Base-by-base conservation (phyloP, 2,113 vertebrate genomes). In the Labrus mixtus region DNA sequence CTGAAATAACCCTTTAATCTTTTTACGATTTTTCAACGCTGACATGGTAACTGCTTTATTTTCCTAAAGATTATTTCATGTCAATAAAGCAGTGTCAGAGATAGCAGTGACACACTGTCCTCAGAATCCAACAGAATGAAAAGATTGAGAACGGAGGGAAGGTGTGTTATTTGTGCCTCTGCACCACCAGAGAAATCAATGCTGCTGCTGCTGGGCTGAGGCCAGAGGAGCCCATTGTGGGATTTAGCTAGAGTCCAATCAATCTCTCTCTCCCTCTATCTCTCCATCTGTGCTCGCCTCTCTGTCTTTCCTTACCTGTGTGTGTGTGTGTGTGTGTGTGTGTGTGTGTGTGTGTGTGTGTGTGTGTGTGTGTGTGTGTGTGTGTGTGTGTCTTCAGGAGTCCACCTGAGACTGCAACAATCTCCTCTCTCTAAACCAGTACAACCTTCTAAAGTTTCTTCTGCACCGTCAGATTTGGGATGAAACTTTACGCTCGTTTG, bases 141-240 rank as follows among this genome's bases (percentile, higher is more conserved):
- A 66, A 70, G 73, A 78, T 37, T 4, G 43, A 68, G 81, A 76
- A 74, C 68, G 53, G 51, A 70, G 56, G 76, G 63, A 55, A 62
- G 58, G 79, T 56, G 84, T 82, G 73, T 68, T 90, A 87, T 88
- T 88, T 90, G 81, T 85, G 83, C 88, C 48, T 91, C 85, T 90
- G 88, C 87, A 89, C 81, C 88, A 91, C 79, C 70, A 76, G 79
- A 91, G 82, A 91, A 91, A 92, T 92, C 90, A 84, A 91, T 91
- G 87, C 78, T 80, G 84, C 78, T 80, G 84, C 86, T 91, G 81
- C 91, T 89, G 88, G 79, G 80, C 73, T 64, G 69, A 73, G 81
- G 76, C 85, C 88, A 73, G 59, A 86, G 60, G 79, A 86, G 74
- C 87, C 76, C 86, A 87, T 79, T 71, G 36, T 76, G 84, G 87